A percentile compares a stretch with the other conserved stretches of the same genome.
Evolutionary conservation across 2,888 invertebrate species (phyloP).

Genomic region (Scaptomyza caliginosa): DNA sequence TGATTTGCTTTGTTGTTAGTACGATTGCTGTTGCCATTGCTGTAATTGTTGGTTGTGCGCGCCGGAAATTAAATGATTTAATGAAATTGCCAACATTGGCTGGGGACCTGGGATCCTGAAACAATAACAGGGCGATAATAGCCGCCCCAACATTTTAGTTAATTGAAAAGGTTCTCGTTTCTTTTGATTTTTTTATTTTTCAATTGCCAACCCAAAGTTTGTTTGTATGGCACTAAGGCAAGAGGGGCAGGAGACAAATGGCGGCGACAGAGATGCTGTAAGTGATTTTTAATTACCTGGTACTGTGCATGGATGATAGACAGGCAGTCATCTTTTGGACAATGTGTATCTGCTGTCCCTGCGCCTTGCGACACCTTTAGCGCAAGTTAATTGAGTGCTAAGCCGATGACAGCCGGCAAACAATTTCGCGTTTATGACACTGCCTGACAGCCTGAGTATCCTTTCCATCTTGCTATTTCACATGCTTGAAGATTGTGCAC

Average conservation of each 20-base stretch:
- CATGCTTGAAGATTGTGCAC: conserved; percentile 37
- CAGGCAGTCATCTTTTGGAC: conserved; percentile 13
- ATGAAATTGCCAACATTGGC: conserved; percentile 69
- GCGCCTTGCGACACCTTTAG: conserved; percentile 14
- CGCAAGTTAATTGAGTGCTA: conserved; percentile 51
- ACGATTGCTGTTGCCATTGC: conserved; percentile 26
- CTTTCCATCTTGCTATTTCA: not conserved
- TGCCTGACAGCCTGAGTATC: conserved; percentile 2
- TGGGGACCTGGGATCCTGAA: conserved; percentile 26
- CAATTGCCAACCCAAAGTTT: conserved; percentile 30
- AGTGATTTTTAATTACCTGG: conserved; percentile 75
- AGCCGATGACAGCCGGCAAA: conserved; percentile 23
- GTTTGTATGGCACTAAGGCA: not conserved
- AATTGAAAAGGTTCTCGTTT: conserved; percentile 62
- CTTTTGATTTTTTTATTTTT: conserved; percentile 25
- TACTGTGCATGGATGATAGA: conserved; percentile 38
- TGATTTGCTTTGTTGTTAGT: conserved; percentile 61
- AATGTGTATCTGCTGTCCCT: conserved; percentile 15
- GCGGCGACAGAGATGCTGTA: conserved; percentile 34
- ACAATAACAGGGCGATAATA: conserved; percentile 58
- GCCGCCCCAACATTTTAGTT: conserved; percentile 59
- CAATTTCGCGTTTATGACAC: conserved; percentile 20
- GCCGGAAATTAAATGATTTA: conserved; percentile 80
- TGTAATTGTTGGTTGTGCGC: conserved; percentile 37
- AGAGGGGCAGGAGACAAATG: not conserved